A percentile compares a stretch with the other conserved stretches of the same genome.
Evolutionary conservation across 1,140 invertebrate species (phyloP).

Genomic region (Aphelinus atriplicis): DNA sequence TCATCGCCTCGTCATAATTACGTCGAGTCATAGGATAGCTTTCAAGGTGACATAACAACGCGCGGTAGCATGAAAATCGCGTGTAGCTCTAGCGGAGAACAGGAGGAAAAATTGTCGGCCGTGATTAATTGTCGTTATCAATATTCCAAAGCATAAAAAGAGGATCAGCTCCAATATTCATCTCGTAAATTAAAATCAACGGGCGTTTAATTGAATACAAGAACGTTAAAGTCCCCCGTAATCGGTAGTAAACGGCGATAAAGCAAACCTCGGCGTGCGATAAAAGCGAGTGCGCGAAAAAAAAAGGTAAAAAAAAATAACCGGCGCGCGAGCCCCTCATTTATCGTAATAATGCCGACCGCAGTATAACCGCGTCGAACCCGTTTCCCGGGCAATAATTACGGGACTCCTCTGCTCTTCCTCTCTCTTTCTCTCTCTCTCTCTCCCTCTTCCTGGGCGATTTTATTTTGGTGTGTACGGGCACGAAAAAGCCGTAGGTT

Average conservation of each 20-base stretch:
- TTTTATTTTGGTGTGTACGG: no score
- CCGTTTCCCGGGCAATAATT: not conserved
- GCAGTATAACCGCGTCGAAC: not conserved
- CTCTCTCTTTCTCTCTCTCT: no score
- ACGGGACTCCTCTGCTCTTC: not conserved
- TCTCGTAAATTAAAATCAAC: constrained; percentile 18
- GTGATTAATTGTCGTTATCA: not conserved
- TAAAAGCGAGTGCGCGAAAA: not conserved
- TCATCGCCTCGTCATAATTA: no score
- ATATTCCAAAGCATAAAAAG: not conserved
- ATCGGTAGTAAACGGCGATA: not conserved
- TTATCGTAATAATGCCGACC: no score
- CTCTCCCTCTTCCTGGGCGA: no score
- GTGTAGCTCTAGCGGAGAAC: no score
- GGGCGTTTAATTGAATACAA: not conserved
- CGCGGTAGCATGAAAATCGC: no score
- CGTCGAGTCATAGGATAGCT: no score
- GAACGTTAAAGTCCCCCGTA: not conserved
- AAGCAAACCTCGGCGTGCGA: not conserved
- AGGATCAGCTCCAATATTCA: not conserved
- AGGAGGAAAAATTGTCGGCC: no score
- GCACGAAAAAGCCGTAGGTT: no score
- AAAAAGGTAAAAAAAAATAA: not conserved
- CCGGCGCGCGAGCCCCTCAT: not conserved
- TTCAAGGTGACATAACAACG: no score